Conservation (phyloP, 1,140 invertebrate genomes). For the Sycophaga agraensis region DNA sequence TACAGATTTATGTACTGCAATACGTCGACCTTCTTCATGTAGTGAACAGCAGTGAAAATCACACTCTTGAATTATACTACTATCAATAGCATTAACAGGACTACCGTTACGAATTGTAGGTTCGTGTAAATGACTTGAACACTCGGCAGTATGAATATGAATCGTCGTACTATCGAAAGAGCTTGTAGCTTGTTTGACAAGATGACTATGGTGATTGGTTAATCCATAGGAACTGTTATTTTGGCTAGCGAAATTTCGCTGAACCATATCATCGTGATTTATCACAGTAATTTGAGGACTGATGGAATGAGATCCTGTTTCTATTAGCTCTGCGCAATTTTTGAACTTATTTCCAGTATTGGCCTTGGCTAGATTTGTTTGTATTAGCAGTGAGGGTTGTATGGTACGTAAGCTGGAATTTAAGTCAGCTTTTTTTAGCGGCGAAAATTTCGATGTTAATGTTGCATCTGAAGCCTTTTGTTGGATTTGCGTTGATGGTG, state of each 20-base stretch:
- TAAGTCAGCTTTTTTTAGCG: constrained; percentile 63
- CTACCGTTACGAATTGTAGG: constrained; percentile 63
- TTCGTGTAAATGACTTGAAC: constrained; percentile 72
- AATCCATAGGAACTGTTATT: constrained; percentile 56
- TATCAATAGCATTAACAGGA: constrained; percentile 61
- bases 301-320: constrained; percentile 60
- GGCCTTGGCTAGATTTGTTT: constrained; percentile 75
- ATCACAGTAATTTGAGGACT: constrained; percentile 88
- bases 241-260: constrained; percentile 49
- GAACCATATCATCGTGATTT: constrained; percentile 75
- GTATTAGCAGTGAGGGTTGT: constrained; percentile 73
- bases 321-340: constrained; percentile 26
- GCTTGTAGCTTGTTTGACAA: constrained; percentile 67
- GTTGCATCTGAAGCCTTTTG: constrained; percentile 53
- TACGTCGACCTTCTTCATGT: constrained; percentile 86
- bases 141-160: constrained; percentile 83
- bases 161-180: constrained; percentile 74
- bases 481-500: constrained; percentile 60
- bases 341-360: constrained; percentile 37
- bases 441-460: constrained; percentile 64
- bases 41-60: constrained; percentile 94
- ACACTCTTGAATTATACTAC: constrained; percentile 70
- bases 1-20: constrained; percentile 87
- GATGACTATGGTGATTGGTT: constrained; percentile 52
- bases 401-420: constrained; percentile 51